Evolutionary conservation across 2,888 invertebrate genomes (phyloP), one percentile per base, ranked within the genome.

Genomic region (Neoascia interrupta): DNA sequence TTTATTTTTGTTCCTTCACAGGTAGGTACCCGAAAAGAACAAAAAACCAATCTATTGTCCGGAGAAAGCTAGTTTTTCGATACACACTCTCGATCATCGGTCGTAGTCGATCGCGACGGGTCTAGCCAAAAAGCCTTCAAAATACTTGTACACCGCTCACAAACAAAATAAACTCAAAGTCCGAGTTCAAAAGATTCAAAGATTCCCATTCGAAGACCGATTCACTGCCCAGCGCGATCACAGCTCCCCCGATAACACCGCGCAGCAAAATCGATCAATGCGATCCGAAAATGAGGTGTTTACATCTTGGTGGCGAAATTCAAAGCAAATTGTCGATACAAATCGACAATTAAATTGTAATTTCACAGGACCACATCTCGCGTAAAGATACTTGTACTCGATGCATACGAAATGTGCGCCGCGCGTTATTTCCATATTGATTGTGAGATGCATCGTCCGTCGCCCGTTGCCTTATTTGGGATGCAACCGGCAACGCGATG

Each of bases 31-130:
- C n/a, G n/a, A n/a, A n/a, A n/a, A 31, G 53, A 45, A 53, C 51
- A 51, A 43, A 47, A 43, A 10, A 34, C 23, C 11, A 18, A 23
- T 58, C 69, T 31, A 36, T 49, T 49, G 49, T 69, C 28, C 43
- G 21, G 61, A 28, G 61, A 63, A 75, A 75, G 70, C 45, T 70
- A 60, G 51, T 41, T 68, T 45, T 28, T 45, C 8, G 37, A 36
- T 26, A 37, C 36, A 60, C 51, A 73, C 56, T 56, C 34, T 51
- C 73, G 51, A 64, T 58, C 64, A 66, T 66, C 56, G 83, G 84
- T n/a, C n/a, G n/a, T 85, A 85, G 84, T 85, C 85, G 85, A 84
- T 81, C 81, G 75, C 83, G 23, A 18, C 18, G 23, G 5, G 49
- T 13, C 26, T 61, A 45, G 37, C 21, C 13, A 39, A 34, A 34